A percentile compares a stretch with the other conserved stretches of the same genome.
phyloP scores from a whole-genome alignment of 1,140 invertebrate species.

The Dufourea novaeangliae region DNA sequence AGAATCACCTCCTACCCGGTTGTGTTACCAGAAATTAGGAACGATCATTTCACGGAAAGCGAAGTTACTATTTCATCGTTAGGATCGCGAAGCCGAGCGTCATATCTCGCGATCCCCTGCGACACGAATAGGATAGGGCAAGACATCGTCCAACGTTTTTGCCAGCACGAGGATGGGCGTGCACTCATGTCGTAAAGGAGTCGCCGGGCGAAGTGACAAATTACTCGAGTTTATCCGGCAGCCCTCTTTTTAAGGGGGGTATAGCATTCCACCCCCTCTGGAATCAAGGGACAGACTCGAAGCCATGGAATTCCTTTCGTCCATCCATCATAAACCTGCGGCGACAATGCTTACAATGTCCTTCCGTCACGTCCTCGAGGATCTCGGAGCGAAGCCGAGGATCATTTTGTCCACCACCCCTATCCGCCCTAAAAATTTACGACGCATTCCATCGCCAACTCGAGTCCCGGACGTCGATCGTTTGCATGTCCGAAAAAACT shows the following conservation, averaged over 20 bases:
- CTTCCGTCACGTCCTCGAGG: slow-evolving; percentile 58
- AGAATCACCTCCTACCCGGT: too few relatives aligned
- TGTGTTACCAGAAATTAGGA: slow-evolving; percentile 24
- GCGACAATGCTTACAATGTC: slow-evolving; percentile 73
- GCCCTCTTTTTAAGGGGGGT: slow-evolving; percentile 63
- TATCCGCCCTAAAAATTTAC: slow-evolving; percentile 63
- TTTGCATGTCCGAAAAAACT: neutral
- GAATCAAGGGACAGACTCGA: slow-evolving; percentile 55
- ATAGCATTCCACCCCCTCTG: slow-evolving; percentile 56
- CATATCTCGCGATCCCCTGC: slow-evolving; percentile 37
- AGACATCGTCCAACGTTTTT: slow-evolving; percentile 62
- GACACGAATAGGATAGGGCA: neutral
- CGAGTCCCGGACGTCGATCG: slow-evolving; percentile 41
- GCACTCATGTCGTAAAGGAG: slow-evolving; percentile 57
- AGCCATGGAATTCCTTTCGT: slow-evolving; percentile 64
- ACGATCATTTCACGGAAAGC: neutral
- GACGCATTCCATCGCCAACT: slow-evolving; percentile 54
- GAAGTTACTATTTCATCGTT: slow-evolving; percentile 38
- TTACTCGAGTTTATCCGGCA: slow-evolving; percentile 75
- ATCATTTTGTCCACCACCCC: slow-evolving; percentile 53
- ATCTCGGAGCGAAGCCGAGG: slow-evolving; percentile 28
- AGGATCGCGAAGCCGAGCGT: slow-evolving; percentile 15
- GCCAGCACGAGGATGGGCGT: slow-evolving; percentile 65
- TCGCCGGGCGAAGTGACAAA: slow-evolving; percentile 73
- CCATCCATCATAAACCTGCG: slow-evolving; percentile 75